Conservation (phyloP, 2,113 vertebrate genomes). For the Burhinus bistriatus region DNA sequence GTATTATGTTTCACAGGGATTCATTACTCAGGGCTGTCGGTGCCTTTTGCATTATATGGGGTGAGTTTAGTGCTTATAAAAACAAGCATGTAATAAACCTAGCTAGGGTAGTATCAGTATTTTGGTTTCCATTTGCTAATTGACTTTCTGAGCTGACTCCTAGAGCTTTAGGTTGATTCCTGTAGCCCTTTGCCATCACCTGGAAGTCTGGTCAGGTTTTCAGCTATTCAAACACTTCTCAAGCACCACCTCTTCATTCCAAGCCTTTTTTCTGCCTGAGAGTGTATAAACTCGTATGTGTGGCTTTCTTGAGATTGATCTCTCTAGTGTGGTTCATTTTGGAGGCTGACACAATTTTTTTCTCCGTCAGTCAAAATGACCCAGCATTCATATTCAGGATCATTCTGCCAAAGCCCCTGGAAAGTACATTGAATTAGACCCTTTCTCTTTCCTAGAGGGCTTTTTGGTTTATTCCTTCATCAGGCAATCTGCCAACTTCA, state of each 20-base stretch:
- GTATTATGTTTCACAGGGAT: not conserved
- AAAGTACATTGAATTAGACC: constrained; percentile 24
- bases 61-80: not conserved
- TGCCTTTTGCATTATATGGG: not conserved
- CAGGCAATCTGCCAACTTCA: constrained; percentile 50
- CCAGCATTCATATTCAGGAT: not conserved
- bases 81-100: not conserved
- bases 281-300: not conserved
- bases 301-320: constrained; percentile 38
- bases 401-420: constrained; percentile 22
- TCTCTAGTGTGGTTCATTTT: constrained; percentile 27
- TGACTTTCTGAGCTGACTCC: not conserved
- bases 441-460: constrained; percentile 49
- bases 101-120: not conserved
- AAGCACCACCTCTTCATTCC: not conserved
- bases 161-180: not conserved
- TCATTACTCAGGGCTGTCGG: not conserved
- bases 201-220: constrained; percentile 4
- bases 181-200: not conserved
- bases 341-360: constrained; percentile 12
- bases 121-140: constrained; percentile 1
- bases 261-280: not conserved
- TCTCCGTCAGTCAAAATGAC: constrained; percentile 38
- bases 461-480: constrained; percentile 40
- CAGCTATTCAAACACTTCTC: not conserved